Evolutionary conservation across 2,113 vertebrate genomes (phyloP), one percentile per base, ranked within the genome.

Genomic region (Ictidomys tridecemlineatus): DNA sequence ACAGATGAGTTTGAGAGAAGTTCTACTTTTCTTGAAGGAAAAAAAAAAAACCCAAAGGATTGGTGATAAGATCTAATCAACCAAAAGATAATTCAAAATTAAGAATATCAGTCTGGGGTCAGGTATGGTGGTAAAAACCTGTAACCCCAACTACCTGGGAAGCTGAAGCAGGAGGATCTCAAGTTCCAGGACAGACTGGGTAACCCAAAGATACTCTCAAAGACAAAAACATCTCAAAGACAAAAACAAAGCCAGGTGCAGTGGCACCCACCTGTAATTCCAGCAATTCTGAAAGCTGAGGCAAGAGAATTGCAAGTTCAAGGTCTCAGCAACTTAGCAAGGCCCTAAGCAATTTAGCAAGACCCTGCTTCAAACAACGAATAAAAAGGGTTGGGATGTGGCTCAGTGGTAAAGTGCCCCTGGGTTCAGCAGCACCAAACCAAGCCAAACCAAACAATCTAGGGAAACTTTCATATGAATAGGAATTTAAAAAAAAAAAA

Each of bases 1-100:
- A 79, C 12, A 61, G 42, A 73, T 28, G 42, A 89, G 32, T 78
- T 73, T 22, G 6, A 96, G 80, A 73, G 58, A 86, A 42, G 63
- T 28, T 84, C 69, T 24, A 45, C 8, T 92, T 89, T 77, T 45
- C 30, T 53, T 70, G 67, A 65, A 48, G 30, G 72, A 78, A 20
- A 74, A 70, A 51, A 85, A 84, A 51, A 85, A 84, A 10, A 8
- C 3, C 22, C 32, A 83, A 89, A 26, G 34, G 18, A 30, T 58
- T 67, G 48, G 61, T 58, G n/a, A 77, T 93, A 73, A 96, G 84
- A 88, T 58, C 45, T 34, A 70, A 85, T 70, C 53, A 77, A 76
- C 32, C 12, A 48, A 82, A 82, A 82, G 53, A 73, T 88, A 72
- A 89, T 83, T 94, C 53, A 89, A 93, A 94, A 83, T 65, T 83